Base-by-base conservation (phyloP, 2,113 vertebrate species). In the Hylia prasina region DNA sequence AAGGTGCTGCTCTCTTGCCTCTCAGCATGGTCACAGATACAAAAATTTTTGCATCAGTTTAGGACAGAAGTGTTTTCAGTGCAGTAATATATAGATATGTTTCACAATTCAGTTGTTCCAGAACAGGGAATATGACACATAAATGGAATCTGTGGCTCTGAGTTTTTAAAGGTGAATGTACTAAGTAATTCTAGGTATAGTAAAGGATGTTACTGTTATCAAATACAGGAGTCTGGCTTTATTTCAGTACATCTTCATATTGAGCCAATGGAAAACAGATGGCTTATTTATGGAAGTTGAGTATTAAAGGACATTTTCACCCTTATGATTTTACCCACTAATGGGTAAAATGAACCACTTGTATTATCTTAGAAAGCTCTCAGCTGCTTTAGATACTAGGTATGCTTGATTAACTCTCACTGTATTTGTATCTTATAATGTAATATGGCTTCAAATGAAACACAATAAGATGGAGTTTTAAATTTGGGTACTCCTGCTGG, bases 261-360 rank as follows among this genome's bases (percentile, higher is more conserved):
- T 84, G 89, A 95, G 85, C 75, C 98, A 98, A 98, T 97, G 93
- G 96, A 97, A 98, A 98, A 94, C 96, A 98, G 98, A 98, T 98
- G 97, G 95, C 61, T 87, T 97, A 79, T 91, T 95, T 96, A 95
- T 86, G 76, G 90, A 96, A 92, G 82, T 72, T 97, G 89, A 97
- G 79, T 94, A 97, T 95, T 97, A 98, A 96, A 97, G 95, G 94
- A 96, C 96, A 98, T 97, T 97, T 98, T 96, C 91, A 97, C 84
- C 95, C 95, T 94, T 98, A 98, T 73, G 78, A 97, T 97, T 89
- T 94, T 97, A n/a, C 94, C 82, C 75, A 95, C 94, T 98, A 97
- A 82, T 90, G 93, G 81, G 83, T 89, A 94, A 98, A 98, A 96
- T 95, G 96, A 98, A 82, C 89, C 87, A 94, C 94, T 98, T 97